Base-by-base conservation (phyloP, 2,888 invertebrate species). In the Phytoseiulus persimilis region DNA sequence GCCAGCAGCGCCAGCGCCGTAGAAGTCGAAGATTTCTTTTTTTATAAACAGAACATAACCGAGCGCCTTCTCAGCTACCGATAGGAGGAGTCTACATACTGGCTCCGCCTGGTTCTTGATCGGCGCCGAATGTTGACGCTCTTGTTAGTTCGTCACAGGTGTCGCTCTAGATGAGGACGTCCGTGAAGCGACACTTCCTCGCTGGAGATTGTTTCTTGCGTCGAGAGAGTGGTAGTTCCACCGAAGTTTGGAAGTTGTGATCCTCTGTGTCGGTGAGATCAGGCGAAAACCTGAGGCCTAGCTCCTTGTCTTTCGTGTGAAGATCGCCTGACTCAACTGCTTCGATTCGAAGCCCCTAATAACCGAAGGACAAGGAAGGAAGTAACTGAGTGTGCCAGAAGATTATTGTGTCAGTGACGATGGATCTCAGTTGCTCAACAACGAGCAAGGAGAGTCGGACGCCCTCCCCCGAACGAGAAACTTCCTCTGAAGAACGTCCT, bases 341-440 rank as follows among this genome's bases (percentile, higher is more conserved):
- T 84, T 31, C 84, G 2, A 84, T 9, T 32, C 31, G 6, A 6
- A 83, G 6, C 83, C 83, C 83, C 31, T 6, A 31, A 23, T 11
- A 31, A 23, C 23, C 11, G 32, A n/a, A 83, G 31, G 6, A 23
- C 83, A 5, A 83, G 32, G 6, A 1, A 84, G 18, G 11, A 32
- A 31, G 9, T 6, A 5, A 84, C 1, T 18, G 84, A 84, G 33
- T 84, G 32, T 32, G 31, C 11, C 0, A 1, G 32, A 33, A 31
- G 84, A 32, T 1, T 84, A 11, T 32, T n/a, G 84, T 84, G 33
- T 9, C 87, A 11, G 31, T 32, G n/a, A 31, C 9, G 2, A 87
- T 87, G 87, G 87, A 87, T 87, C 87, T 87, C 32, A 87, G 87
- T 33, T 87, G 87, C 45, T 87, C 87, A 14, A 87, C 87, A 18